phyloP scores from a whole-genome alignment of 2,888 invertebrate species.

The Andrena fulva region DNA sequence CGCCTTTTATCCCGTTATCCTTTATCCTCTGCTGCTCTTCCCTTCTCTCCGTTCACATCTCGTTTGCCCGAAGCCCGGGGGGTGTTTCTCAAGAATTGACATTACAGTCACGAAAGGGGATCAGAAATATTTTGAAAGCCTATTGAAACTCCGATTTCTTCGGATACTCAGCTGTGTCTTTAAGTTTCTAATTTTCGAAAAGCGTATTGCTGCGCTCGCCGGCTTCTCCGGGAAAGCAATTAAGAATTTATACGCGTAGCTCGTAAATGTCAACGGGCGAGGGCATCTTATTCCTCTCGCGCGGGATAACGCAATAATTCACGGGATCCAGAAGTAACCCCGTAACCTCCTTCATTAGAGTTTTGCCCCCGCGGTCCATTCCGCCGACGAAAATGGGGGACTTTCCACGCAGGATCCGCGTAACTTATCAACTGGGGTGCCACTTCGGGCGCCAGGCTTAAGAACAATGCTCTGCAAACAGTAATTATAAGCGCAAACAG shows the following conservation, averaged over 20 bases:
- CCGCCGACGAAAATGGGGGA: constrained; percentile 26
- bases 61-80: background rate
- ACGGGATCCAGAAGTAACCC: constrained; percentile 24
- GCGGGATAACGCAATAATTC: constrained; percentile 30
- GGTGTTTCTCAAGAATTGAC: background rate
- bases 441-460: constrained; percentile 44
- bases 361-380: constrained; percentile 36
- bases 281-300: background rate
- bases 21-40: background rate
- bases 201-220: background rate
- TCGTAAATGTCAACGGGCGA: constrained; percentile 6
- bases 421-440: constrained; percentile 62
- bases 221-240: background rate
- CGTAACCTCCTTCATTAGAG: constrained; percentile 53
- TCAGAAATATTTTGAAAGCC: background rate
- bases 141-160: no score
- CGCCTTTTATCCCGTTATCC: constrained; percentile 23
- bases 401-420: constrained; percentile 38
- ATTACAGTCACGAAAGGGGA: background rate
- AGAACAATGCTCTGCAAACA: constrained; percentile 68
- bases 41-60: background rate
- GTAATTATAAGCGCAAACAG: constrained; percentile 71
- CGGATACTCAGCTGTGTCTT: background rate
- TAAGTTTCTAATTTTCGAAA: background rate
- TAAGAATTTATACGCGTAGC: constrained; percentile 4